Base-by-base conservation (phyloP, 2,888 invertebrate genomes). In the Clitarchus hookeri region DNA sequence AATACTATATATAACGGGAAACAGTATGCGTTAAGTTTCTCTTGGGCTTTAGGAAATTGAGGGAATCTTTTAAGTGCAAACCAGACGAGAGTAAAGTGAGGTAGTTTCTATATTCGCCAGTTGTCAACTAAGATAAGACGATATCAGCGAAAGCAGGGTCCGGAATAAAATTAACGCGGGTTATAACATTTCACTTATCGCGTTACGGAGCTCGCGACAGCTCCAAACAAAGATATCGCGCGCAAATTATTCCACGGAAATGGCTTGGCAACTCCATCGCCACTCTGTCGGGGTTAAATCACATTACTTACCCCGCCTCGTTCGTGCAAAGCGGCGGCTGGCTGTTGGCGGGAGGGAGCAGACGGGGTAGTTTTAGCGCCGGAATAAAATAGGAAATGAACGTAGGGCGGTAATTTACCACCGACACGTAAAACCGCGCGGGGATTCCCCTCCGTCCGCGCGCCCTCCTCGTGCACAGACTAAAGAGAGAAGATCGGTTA, bases 331-430 rank as follows among this genome's bases (percentile, higher is more conserved):
- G 65, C 65, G n/a, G 65, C 8, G 0, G 0, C 65, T n/a, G 2
- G n/a, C 8, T 48, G 65, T 65, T 65, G 65, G 65, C 11, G 65
- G 65, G n/a, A 8, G 65, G 65, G 65, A 8, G 65, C 23, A 48
- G 48, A n/a, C 23, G 65, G n/a, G 65, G 65, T 8, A 65, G 65
- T 11, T 65, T 65, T 65, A 65, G 65, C 13, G 65, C 23, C 16
- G 65, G 65, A 65, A n/a, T n/a, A n/a, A 65, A n/a, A 65, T 23
- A n/a, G 65, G 65, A n/a, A 65, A 65, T 65, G 65, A 65, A 65
- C 65, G 65, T 65, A 19, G 65, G 11, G 23, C 65, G n/a, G 16
- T n/a, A 0, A 65, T 65, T 65, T 65, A 65, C 65, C 19, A 65
- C 12, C 19, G n/a, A 19, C 65, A 65, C 65, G 65, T 65, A 65